phyloP scores from a whole-genome alignment of 2,113 vertebrate genomes.

The Morone chrysops region DNA sequence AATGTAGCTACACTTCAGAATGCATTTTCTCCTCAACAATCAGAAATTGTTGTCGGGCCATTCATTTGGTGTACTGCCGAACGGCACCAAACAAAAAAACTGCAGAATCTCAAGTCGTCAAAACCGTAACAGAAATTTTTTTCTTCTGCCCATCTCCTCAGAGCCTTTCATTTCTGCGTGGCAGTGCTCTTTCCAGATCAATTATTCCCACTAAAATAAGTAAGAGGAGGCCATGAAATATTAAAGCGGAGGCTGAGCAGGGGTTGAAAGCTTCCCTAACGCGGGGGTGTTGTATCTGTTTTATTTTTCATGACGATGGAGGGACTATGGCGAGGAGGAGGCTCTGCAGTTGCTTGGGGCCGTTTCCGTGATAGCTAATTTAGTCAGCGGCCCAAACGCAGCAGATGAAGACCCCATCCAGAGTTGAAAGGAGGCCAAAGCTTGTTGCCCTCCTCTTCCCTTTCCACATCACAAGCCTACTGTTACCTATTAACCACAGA shows the following conservation, averaged over 20 bases:
- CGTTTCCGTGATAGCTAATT: constrained; percentile 65
- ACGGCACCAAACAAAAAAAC: constrained; percentile 11
- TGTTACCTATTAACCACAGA: constrained; percentile 8
- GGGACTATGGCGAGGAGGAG: constrained; percentile 52
- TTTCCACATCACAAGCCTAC: constrained; percentile 3
- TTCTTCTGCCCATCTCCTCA: constrained; percentile 18
- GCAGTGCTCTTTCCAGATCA: constrained; percentile 79
- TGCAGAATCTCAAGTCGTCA: constrained; percentile 24
- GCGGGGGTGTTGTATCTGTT: constrained; percentile 80
- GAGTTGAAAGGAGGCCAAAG: constrained; percentile 39
- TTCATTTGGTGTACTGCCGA: constrained; percentile 18
- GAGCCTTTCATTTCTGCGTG: constrained; percentile 59
- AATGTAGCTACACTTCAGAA: constrained; percentile 1
- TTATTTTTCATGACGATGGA: constrained; percentile 83
- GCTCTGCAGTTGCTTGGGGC: constrained; percentile 60
- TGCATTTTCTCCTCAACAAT: constrained; percentile 35
- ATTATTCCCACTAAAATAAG: constrained; percentile 84
- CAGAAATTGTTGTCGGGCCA: background rate
- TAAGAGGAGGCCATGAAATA: constrained; percentile 80
- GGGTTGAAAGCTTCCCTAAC: constrained; percentile 79
- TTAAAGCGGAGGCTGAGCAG: constrained; percentile 73
- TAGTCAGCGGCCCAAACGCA: constrained; percentile 38
- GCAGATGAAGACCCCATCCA: constrained; percentile 35
- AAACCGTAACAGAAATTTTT: constrained; percentile 32
- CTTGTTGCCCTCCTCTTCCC: background rate